These are phyloP conservation scores for Enteromius anoplus DNA, from an alignment of 2,797 vertebrate genomes.

Conservation along the genomic window DNA sequence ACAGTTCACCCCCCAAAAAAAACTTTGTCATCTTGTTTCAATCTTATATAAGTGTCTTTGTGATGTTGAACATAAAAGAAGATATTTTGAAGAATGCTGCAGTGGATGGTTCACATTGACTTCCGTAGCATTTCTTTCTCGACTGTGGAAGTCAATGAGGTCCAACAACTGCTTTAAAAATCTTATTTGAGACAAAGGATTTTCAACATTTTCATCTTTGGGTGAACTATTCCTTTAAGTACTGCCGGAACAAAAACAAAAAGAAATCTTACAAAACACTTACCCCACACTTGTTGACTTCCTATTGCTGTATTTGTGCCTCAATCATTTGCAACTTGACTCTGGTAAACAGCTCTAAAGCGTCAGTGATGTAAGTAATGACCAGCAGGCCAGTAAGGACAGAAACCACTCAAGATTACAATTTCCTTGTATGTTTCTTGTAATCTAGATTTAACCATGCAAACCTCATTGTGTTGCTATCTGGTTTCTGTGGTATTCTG, in stretches of 20 bases:
- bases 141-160: not conserved
- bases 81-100: no score
- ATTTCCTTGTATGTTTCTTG: not conserved
- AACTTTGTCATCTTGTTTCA: no score
- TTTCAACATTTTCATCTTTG: not conserved
- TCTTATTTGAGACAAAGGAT: no score
- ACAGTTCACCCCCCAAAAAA: no score
- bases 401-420: not conserved
- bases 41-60: no score
- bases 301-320: conserved; percentile 19
- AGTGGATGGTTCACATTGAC: no score
- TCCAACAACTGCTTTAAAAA: not conserved
- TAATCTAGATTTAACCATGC: conserved; percentile 4
- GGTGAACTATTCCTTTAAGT: not conserved
- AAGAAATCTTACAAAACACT: conserved; percentile 33
- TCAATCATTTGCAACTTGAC: conserved; percentile 22
- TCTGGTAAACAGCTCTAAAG: not conserved
- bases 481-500: not conserved
- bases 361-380: not conserved
- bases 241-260: not conserved
- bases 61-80: no score
- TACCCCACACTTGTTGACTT: conserved; percentile 30
- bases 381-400: not conserved
- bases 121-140: not conserved
- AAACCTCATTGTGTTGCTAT: conserved; percentile 7